Base-by-base conservation (phyloP, 2,888 invertebrate species). In the Lumbricus terrestris region DNA sequence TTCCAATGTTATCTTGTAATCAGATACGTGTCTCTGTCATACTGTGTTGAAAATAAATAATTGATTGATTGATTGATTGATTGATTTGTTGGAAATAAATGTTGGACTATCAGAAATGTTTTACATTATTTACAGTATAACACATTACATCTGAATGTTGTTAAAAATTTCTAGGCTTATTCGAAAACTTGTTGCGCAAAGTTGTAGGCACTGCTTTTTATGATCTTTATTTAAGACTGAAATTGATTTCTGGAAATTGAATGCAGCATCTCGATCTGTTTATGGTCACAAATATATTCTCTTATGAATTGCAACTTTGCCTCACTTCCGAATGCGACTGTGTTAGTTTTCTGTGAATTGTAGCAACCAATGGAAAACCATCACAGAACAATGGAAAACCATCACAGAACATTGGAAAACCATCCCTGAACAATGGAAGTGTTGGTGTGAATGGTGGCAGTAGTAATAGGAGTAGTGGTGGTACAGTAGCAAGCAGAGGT, bases 301-400 rank as follows among this genome's bases (percentile, higher is more conserved):
- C 4, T 0, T n/a, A 69, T 69, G 69, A n/a, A 29, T 69, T n/a
- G 69, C 29, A 69, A 69, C 69, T 5, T 69, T 13, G 69, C n/a
- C 69, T 69, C 69, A 69, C 69, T n/a, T 69, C 69, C n/a, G 8
- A 69, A 8, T 69, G 69, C 69, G n/a, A 69, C 69, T n/a, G 13
- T 69, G 69, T 69, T 69, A n/a, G 6, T 69, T 69, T 69, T n/a
- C 69, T 69, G 11, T 69, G 69, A n/a, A 69, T 69, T 69, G n/a
- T n/a, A 69, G 69, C 69, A 69, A 8, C 69, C 69, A 69, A 69
- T 69, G 69, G 69, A 69, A 69, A 69, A n/a, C n/a, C 69, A 69
- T 69, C 69, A n/a, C 69, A 69, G n/a, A n/a, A n/a, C 69, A 69
- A 69, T 69, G 69, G 69, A 69, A 69, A 69, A n/a, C n/a, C 69